Base-by-base conservation (phyloP, 2,113 vertebrate genomes). In the Colistium nudipinnis region DNA sequence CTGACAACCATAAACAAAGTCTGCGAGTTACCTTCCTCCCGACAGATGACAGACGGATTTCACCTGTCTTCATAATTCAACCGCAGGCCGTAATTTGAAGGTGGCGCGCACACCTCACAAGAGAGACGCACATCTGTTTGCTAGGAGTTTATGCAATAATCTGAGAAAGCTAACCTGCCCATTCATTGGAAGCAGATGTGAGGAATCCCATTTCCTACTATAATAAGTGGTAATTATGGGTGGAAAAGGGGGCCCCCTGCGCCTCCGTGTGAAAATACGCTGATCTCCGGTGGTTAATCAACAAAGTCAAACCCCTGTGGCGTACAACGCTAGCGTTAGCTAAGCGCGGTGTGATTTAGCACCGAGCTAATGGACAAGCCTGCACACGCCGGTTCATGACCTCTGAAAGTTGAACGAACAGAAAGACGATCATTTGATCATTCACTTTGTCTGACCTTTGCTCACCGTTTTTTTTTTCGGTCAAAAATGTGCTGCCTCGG, bases 141-240 rank as follows among this genome's bases (percentile, higher is more conserved):
- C 82, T 75, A 62, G 20, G 59, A 49, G 73, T 88, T 88, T 73
- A 85, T 89, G 85, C 82, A 80, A 82, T 76, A 82, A 81, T 70
- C 87, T 74, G 75, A 78, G 73, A 86, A 90, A 79, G 86, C 76
- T 56, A 69, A 87, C 80, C 83, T 87, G 80, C 82, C 87, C 74
- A 90, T 92, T 93, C 86, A 92, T 85, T 87, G 83, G 75, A 86
- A 92, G 87, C 91, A 94, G 92, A 92, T 92, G 92, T 90, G 75
- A 87, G 41, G 57, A 54, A 77, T 88, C 75, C n/a, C 73, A 87
- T 83, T 91, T 91, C 90, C 92, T 81, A 76, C 89, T 80, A 80
- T 89, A 90, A 91, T 90, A 89, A 83, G 28, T 74, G 66, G 56
- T 91, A 90, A 93, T 93, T 92, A 93, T 63, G 92, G 89, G 63